phyloP scores from a whole-genome alignment of 2,113 vertebrate genomes.

The Aleadryas rufinucha region DNA sequence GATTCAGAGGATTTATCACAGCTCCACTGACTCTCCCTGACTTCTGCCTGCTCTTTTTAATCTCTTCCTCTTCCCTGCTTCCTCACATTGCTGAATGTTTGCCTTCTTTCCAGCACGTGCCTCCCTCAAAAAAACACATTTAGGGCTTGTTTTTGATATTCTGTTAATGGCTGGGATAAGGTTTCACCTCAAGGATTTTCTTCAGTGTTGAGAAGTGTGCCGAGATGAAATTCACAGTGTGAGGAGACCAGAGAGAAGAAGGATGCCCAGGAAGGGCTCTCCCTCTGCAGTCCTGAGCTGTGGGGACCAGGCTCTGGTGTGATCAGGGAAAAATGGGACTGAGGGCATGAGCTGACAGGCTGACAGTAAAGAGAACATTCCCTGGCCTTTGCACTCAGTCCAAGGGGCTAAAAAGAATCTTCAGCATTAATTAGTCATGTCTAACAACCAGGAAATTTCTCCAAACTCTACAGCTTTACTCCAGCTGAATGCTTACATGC shows the following conservation, averaged over 20 bases:
- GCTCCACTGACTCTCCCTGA: background rate
- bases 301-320: background rate
- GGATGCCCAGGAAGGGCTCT: background rate
- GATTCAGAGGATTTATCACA: background rate
- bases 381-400: background rate
- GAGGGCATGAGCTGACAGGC: background rate
- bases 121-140: background rate
- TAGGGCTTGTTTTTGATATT: background rate
- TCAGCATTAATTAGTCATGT: background rate
- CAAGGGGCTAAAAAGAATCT: background rate
- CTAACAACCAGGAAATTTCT: background rate
- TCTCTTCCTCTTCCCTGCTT: background rate
- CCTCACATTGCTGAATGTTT: background rate
- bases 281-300: background rate
- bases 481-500: background rate
- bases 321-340: background rate
- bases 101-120: background rate
- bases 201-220: accelerated
- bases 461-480: background rate
- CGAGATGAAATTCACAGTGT: background rate
- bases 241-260: background rate
- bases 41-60: background rate
- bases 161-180: background rate
- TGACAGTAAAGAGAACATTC: background rate
- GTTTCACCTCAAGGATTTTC: background rate